Evolutionary conservation across 1,140 invertebrate species (phyloP).

Genomic region (Ridgeia piscesae): DNA sequence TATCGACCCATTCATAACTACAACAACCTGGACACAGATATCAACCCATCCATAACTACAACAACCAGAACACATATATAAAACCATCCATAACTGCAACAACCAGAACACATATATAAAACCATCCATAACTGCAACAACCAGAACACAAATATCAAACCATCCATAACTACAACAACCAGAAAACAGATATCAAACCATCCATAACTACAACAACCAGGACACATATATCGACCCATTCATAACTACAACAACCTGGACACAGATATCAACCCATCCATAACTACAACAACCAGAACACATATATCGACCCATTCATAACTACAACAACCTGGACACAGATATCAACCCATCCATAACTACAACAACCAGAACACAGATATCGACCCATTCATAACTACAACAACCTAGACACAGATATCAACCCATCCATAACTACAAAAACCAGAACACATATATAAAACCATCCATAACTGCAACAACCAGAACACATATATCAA

Average conservation of each 20-base stretch:
- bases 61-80: neutral
- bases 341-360: neutral
- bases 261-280: too few relatives aligned
- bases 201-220: neutral
- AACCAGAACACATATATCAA: too few relatives aligned
- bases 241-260: too few relatives aligned
- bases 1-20: too few relatives aligned
- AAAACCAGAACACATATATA: neutral
- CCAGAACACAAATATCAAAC: neutral
- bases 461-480: neutral
- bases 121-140: neutral
- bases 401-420: neutral
- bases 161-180: neutral
- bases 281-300: neutral
- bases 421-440: neutral
- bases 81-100: neutral
- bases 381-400: neutral
- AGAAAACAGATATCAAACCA: neutral
- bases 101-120: neutral
- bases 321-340: too few relatives aligned
- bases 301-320: neutral
- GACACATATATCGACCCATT: too few relatives aligned
- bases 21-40: too few relatives aligned
- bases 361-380: neutral
- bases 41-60: neutral